Evolutionary conservation across 2,797 vertebrate genomes (phyloP).

Genomic region (Tarsius wallacei): DNA sequence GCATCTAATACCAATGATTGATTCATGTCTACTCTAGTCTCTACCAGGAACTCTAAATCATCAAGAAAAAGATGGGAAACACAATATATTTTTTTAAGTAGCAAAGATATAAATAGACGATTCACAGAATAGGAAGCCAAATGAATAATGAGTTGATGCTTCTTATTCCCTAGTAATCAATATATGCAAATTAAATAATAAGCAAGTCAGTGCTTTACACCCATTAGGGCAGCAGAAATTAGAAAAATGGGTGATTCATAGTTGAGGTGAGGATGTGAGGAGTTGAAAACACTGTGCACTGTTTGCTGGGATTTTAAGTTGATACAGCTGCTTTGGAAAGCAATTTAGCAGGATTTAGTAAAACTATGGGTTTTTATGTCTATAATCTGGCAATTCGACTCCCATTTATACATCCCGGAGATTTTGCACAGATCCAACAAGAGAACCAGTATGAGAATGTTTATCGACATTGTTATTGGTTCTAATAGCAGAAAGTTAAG

Average conservation of each 20-base stretch:
- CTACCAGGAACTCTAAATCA: background rate
- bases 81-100: background rate
- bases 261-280: background rate
- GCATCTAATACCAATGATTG: background rate
- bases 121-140: constrained; percentile 32
- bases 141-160: constrained; percentile 33
- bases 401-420: constrained; percentile 56
- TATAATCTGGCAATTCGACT: constrained; percentile 62
- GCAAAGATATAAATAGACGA: background rate
- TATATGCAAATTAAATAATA: constrained; percentile 51
- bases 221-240: constrained; percentile 32
- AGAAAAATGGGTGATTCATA: constrained; percentile 50
- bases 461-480: constrained; percentile 71
- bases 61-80: background rate
- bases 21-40: background rate
- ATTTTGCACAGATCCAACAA: constrained; percentile 70
- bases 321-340: constrained; percentile 58
- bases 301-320: constrained; percentile 50
- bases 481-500: constrained; percentile 73
- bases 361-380: constrained; percentile 72
- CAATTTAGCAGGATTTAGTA: constrained; percentile 69
- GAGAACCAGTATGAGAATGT: constrained; percentile 45
- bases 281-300: background rate
- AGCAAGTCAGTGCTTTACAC: constrained; percentile 20
- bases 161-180: constrained; percentile 61